Conservation (phyloP, 2,888 invertebrate genomes). For the Crepidodera aurea region DNA sequence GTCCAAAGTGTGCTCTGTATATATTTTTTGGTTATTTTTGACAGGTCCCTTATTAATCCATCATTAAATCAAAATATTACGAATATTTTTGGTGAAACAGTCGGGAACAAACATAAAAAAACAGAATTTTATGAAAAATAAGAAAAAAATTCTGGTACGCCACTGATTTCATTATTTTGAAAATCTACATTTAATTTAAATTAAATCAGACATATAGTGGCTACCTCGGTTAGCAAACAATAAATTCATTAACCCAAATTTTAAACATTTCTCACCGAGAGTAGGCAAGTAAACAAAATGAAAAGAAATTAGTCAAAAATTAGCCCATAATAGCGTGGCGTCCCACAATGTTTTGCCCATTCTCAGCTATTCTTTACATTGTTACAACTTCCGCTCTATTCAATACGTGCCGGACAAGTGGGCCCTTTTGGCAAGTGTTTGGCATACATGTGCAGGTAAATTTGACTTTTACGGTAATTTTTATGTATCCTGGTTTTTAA, state of each 20-base stretch:
- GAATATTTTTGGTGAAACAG: too few relatives aligned
- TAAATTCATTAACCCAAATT: slow-evolving; percentile 1
- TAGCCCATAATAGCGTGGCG: not conserved
- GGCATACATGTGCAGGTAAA: slow-evolving; percentile 4
- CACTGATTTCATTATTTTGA: not conserved
- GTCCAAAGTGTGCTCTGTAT: too few relatives aligned
- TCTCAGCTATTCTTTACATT: not conserved
- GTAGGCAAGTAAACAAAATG: not conserved
- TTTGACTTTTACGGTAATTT: slow-evolving; percentile 7
- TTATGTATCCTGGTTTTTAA: slow-evolving; percentile 2
- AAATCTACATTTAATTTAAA: not conserved
- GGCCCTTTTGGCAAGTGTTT: slow-evolving; percentile 12
- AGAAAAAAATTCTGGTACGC: too few relatives aligned
- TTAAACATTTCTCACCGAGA: not conserved
- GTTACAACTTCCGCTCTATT: not conserved
- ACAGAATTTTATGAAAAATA: too few relatives aligned
- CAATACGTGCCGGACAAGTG: not conserved
- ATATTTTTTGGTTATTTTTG: too few relatives aligned
- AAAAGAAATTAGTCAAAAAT: not conserved
- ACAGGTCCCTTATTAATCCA: too few relatives aligned
- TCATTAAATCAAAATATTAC: too few relatives aligned
- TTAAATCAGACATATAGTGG: not conserved
- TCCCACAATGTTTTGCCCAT: not conserved
- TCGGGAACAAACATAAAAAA: too few relatives aligned
- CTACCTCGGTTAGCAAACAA: not conserved